These are phyloP conservation scores for Pelobates fuscus DNA, from an alignment of 2,113 vertebrate species.

Conservation along the genomic window DNA sequence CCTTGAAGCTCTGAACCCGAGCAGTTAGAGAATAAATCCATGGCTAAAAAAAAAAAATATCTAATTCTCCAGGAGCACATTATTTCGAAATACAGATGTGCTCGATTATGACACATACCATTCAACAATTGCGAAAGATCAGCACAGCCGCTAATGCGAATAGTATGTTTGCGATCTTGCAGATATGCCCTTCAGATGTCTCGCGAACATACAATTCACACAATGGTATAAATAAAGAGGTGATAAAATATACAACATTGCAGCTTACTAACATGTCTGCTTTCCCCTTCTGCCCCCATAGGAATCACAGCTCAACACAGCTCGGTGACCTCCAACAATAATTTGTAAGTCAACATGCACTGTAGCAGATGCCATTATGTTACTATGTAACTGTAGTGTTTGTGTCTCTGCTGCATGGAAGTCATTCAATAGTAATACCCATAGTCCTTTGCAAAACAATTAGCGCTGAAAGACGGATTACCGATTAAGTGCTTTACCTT, in stretches of 20 bases:
- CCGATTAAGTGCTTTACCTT: too few species aligned
- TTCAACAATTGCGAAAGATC: slow-evolving; percentile 9
- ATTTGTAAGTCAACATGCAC: background rate
- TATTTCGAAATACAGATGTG: slow-evolving; percentile 6
- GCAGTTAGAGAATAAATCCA: slow-evolving; percentile 20
- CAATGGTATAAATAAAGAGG: slow-evolving; percentile 13
- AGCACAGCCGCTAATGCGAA: background rate
- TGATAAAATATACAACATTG: background rate
- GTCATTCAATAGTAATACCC: too few species aligned
- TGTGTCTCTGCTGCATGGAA: background rate
- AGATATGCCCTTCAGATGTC: slow-evolving; percentile 27
- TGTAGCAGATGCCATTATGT: background rate
- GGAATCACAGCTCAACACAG: too few species aligned
- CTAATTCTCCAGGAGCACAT: slow-evolving; percentile 2
- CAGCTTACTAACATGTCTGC: background rate
- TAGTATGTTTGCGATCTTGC: background rate
- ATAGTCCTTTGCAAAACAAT: too few species aligned
- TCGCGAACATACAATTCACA: background rate
- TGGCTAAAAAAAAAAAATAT: slow-evolving; percentile 1
- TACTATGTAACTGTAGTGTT: background rate
- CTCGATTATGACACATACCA: background rate
- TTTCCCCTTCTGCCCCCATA: background rate
- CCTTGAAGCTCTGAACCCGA: slow-evolving; percentile 17
- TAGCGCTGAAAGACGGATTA: too few species aligned
- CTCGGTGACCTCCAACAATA: background rate